Evolutionary conservation across 1,140 invertebrate genomes (phyloP), one percentile per base, ranked within the genome.

Genomic region (Apocrypta bakeri): DNA sequence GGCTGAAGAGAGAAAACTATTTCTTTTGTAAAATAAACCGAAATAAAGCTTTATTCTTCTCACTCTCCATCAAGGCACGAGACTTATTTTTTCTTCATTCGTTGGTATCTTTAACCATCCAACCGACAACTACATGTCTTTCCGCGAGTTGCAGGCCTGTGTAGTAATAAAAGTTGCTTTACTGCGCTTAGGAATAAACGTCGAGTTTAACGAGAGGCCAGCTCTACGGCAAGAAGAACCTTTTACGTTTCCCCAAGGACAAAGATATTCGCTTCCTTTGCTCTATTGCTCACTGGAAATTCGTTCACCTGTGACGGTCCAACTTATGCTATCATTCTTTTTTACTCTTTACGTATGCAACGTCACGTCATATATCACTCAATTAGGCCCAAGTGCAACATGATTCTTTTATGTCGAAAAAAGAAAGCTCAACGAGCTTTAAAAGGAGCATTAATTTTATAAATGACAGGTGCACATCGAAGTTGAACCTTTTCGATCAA

Each of bases 81-180:
- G 33, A 21, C 48, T n/a, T 56, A 56, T n/a, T 56, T 56, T 56
- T 21, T 56, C 21, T 17, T 17, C 48, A 56, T 56, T 4, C 42
- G 0, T 6, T 56, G 17, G 17, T 56, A 56, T 56, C 48, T n/a
- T 56, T 21, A 56, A 21, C 21, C 8, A n/a, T 56, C 48, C 48
- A 56, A 21, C 21, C 48, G 17, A 56, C 48, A 21, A 56, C 33
- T 37, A 37, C 48, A n/a, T 17, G 48, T 56, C 21, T 56, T 56
- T 56, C 48, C 48, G 48, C 48, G 48, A 48, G 14, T 56, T n/a
- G 2, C 17, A n/a, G 4, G 14, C 63, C 24, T 33, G 24, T 24
- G 69, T 11, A 24, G 71, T 48, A 74, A 81, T 81, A 81, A 81
- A 81, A 74, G 79, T 81, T 74, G 56, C 56, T 81, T 81, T 81